These are phyloP conservation scores for Andinoacara biseriatus DNA, from an alignment of 2,113 vertebrate genomes.

Conservation along the genomic window DNA sequence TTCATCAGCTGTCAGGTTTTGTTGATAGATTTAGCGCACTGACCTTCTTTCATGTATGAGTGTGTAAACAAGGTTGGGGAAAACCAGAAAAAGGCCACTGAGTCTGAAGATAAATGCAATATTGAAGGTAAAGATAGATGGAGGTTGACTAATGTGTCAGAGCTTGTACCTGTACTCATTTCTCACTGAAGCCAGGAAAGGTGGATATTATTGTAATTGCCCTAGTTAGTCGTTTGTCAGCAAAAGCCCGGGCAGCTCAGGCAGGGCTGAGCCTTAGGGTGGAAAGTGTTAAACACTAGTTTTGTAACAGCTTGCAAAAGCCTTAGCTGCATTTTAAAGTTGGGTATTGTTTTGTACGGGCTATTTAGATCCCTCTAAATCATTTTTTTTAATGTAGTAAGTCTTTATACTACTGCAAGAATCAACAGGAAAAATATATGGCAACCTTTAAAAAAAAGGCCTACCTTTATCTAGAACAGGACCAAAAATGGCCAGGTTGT, in stretches of 20 bases:
- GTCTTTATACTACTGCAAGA: not conserved
- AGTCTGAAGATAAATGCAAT: constrained; percentile 45
- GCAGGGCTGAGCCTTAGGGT: constrained; percentile 45
- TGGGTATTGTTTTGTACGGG: constrained; percentile 10
- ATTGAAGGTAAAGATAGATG: constrained; percentile 39
- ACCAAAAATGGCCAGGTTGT: constrained; percentile 95
- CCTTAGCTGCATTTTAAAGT: constrained; percentile 9
- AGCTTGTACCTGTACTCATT: constrained; percentile 61
- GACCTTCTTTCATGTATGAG: constrained; percentile 47
- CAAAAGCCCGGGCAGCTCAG: constrained; percentile 50
- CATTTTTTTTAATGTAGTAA: not conserved
- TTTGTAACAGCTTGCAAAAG: constrained; percentile 51
- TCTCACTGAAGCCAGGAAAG: constrained; percentile 61
- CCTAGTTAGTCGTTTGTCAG: constrained; percentile 64
- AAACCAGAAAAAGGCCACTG: not conserved
- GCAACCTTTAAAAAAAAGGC: not conserved
- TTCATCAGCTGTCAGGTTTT: constrained; percentile 33
- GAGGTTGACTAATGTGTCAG: constrained; percentile 63
- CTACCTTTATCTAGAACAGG: constrained; percentile 96
- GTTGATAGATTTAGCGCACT: constrained; percentile 40
- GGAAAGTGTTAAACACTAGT: constrained; percentile 28
- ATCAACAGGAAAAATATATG: not conserved
- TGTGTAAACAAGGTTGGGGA: constrained; percentile 50
- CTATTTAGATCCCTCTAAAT: not conserved
- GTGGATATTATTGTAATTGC: constrained; percentile 76